Percentiles rank a stretch among this genome's conserved stretches.
Conservation (phyloP, 2,888 invertebrate species). For the Ophioninae sp. region DNA sequence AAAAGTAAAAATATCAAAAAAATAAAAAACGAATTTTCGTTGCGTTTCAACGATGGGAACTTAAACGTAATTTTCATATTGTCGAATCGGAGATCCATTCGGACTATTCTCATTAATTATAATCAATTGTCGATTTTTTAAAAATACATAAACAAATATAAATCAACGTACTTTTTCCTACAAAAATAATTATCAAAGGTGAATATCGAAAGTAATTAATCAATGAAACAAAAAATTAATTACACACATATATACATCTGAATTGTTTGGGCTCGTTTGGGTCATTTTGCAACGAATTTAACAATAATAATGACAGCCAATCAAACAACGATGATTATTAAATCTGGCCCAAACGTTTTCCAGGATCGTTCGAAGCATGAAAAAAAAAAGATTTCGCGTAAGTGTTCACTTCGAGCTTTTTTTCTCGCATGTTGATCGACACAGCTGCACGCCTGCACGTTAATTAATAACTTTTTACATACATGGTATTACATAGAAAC, state of each 20-base stretch:
- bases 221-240: neutral
- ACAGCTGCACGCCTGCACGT: conserved; percentile 60
- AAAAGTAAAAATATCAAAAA: neutral
- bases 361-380: conserved; percentile 41
- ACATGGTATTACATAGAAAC: conserved; percentile 28
- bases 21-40: too few species aligned
- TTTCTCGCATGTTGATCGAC: conserved; percentile 45
- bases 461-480: conserved; percentile 31
- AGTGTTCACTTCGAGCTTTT: conserved; percentile 39
- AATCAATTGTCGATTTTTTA: too few species aligned
- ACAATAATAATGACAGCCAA: neutral
- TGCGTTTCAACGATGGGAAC: too few species aligned
- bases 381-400: conserved; percentile 15
- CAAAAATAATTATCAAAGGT: too few species aligned
- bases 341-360: neutral
- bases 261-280: too few species aligned
- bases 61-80: too few species aligned
- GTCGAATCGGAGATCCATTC: too few species aligned
- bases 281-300: too few species aligned
- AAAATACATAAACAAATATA: too few species aligned
- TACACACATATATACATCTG: neutral
- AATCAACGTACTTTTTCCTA: too few species aligned
- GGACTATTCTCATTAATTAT: too few species aligned
- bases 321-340: neutral
- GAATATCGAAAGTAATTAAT: neutral